Percentiles rank a stretch among this genome's conserved stretches.
phyloP scores from a whole-genome alignment of 2,888 invertebrate genomes.

The Stenurella melanura region DNA sequence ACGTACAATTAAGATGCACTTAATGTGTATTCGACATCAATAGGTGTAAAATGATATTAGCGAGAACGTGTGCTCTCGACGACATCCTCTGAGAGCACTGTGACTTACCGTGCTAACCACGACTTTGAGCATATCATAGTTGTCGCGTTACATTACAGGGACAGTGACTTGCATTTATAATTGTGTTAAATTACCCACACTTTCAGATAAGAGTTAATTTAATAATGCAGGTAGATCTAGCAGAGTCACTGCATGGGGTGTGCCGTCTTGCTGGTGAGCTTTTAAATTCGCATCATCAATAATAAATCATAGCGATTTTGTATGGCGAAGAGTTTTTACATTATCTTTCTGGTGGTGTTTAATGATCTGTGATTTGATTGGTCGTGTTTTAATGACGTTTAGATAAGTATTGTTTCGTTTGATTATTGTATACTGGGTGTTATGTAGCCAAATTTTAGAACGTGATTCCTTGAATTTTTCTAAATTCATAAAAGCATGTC shows the following conservation, averaged over 20 bases:
- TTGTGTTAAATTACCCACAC: slow-evolving; percentile 67
- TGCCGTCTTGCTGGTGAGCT: slow-evolving; percentile 31
- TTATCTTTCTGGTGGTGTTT: slow-evolving; percentile 34
- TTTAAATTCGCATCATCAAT: slow-evolving; percentile 43
- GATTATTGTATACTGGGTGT: background rate
- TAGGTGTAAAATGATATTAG: slow-evolving; percentile 57
- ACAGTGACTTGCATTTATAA: slow-evolving; percentile 67
- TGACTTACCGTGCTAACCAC: slow-evolving; percentile 54
- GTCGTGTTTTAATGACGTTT: slow-evolving; percentile 25
- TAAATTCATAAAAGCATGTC: too few species aligned
- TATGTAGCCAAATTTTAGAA: too few species aligned
- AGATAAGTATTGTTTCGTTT: slow-evolving; percentile 26
- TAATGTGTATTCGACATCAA: slow-evolving; percentile 52
- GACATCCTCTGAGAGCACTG: slow-evolving; percentile 46
- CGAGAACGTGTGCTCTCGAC: slow-evolving; percentile 49
- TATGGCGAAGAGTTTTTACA: slow-evolving; percentile 31
- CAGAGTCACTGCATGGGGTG: slow-evolving; percentile 46
- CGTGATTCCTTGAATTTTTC: too few species aligned
- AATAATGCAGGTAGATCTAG: slow-evolving; percentile 61
- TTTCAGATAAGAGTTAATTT: slow-evolving; percentile 65
- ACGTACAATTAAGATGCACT: slow-evolving; percentile 51
- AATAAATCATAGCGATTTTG: slow-evolving; percentile 43
- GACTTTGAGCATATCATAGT: slow-evolving; percentile 48
- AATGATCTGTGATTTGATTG: slow-evolving; percentile 37
- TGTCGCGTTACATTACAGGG: slow-evolving; percentile 56